Evolutionary conservation across 2,888 invertebrate genomes (phyloP).

Genomic region (Eupithecia centaureata): DNA sequence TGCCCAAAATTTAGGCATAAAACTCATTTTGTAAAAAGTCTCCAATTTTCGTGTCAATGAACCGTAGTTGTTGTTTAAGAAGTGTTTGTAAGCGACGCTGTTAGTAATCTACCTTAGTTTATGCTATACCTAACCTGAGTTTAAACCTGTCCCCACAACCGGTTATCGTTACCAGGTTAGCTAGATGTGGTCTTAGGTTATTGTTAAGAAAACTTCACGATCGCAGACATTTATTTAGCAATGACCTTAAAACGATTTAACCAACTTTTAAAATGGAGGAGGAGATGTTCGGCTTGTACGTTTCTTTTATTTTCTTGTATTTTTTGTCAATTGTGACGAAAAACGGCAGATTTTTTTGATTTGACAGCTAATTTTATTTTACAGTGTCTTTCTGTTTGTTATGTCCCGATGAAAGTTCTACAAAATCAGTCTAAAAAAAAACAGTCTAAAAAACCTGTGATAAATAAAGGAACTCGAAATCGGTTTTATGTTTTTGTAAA

Average conservation of each 20-base stretch:
- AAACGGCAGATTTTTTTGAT: no score
- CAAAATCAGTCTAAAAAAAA: no score
- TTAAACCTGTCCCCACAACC: conserved; percentile 30
- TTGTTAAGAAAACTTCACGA: background rate
- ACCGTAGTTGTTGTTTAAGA: background rate
- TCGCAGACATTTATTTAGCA: background rate
- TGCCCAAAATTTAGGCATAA: background rate
- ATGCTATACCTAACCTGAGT: conserved; percentile 20
- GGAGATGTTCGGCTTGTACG: no score
- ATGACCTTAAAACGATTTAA: background rate
- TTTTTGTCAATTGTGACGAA: no score
- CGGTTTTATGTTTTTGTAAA: no score
- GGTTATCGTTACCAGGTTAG: conserved; percentile 46
- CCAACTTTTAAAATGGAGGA: no score
- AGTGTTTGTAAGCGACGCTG: background rate
- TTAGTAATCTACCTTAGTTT: background rate
- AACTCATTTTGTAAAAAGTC: background rate
- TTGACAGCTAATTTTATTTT: no score
- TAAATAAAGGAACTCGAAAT: no score
- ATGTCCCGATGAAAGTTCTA: no score
- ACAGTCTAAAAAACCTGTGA: no score
- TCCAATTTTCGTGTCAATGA: background rate
- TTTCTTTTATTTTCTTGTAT: no score
- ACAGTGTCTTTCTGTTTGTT: no score
- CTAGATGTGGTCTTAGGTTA: conserved; percentile 46